Percentiles rank a stretch among this genome's conserved stretches.
Conservation (phyloP, 2,888 invertebrate species). For the Phragmatobia fuliginosa region DNA sequence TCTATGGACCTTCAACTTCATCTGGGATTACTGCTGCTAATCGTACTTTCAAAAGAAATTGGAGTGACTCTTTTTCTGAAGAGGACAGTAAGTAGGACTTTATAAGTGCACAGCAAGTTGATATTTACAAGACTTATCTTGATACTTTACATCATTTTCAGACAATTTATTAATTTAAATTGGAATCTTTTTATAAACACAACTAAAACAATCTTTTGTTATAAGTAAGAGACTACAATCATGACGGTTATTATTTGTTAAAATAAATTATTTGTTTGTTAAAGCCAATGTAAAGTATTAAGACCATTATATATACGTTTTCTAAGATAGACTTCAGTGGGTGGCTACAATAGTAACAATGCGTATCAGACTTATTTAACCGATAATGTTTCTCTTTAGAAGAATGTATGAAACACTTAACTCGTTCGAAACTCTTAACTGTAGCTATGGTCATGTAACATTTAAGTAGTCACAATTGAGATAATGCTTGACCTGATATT, state of each 20-base stretch:
- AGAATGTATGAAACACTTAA: background rate
- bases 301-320: background rate
- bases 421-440: background rate
- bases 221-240: background rate
- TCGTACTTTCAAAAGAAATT: background rate
- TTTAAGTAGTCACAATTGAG: background rate
- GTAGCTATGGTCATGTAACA: background rate
- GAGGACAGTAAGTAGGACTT: background rate
- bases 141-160: background rate
- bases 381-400: too few species aligned
- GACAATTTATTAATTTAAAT: background rate
- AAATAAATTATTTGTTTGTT: too few species aligned
- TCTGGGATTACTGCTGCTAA: background rate
- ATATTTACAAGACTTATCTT: background rate
- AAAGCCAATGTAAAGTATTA: background rate
- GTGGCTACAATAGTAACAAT: background rate
- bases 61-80: background rate
- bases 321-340: slow-evolving; percentile 5
- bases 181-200: background rate
- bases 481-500: background rate
- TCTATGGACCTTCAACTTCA: background rate
- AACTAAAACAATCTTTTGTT: background rate
- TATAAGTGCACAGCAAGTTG: background rate
- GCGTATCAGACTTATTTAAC: background rate
- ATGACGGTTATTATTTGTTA: background rate